Percentiles rank a stretch among this genome's conserved stretches.
These are phyloP conservation scores for Aricia agestis DNA, from an alignment of 1,140 invertebrate genomes.

Conservation along the genomic window DNA sequence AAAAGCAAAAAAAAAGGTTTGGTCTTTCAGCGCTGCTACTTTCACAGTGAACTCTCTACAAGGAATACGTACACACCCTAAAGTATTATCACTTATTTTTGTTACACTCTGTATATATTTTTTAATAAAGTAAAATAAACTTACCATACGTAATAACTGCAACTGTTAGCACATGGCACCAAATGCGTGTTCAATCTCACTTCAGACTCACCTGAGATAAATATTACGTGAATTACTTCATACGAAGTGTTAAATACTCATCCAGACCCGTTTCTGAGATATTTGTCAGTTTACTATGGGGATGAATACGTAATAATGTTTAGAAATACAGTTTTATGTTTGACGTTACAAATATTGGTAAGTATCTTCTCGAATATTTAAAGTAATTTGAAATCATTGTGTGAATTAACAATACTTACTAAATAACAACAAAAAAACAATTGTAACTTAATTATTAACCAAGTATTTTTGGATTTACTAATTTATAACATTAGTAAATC, in stretches of 20 bases:
- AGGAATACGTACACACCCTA: too few species aligned
- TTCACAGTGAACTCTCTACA: too few species aligned
- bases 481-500: too few species aligned
- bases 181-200: background rate
- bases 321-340: background rate
- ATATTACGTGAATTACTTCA: constrained; percentile 2
- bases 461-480: too few species aligned
- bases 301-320: constrained; percentile 7
- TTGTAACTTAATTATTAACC: too few species aligned
- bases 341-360: constrained; percentile 6
- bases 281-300: constrained; percentile 21
- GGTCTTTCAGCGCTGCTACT: too few species aligned
- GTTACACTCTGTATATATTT: too few species aligned
- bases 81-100: too few species aligned
- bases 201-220: background rate
- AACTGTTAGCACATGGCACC: constrained; percentile 4
- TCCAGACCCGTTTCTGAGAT: constrained; percentile 30
- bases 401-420: too few species aligned
- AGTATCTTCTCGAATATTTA: background rate
- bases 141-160: background rate
- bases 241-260: constrained; percentile 20
- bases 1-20: too few species aligned
- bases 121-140: too few species aligned
- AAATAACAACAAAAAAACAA: too few species aligned
- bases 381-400: background rate